A percentile compares a stretch with the other conserved stretches of the same genome.
Conservation (phyloP, 2,113 vertebrate genomes). For the Tympanuchus pallidicinctus region DNA sequence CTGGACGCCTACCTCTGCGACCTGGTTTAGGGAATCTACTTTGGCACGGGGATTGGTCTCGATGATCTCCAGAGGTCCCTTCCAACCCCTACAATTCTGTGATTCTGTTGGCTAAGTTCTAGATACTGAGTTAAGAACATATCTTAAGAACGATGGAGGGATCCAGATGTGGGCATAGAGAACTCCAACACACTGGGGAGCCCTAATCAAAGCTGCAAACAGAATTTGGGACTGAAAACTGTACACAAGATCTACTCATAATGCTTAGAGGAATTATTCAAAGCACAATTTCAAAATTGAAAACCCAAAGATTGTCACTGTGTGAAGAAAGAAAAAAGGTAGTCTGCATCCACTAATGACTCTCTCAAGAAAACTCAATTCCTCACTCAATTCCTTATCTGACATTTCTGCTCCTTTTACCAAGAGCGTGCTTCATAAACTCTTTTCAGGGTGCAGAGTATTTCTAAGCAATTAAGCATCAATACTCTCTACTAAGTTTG, state of each 20-base stretch:
- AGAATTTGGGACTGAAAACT: neutral
- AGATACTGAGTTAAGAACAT: neutral
- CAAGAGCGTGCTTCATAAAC: too few relatives aligned
- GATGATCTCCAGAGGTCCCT: too few relatives aligned
- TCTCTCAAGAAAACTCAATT: neutral
- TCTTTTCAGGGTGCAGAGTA: neutral
- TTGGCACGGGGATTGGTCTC: too few relatives aligned
- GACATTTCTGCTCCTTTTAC: neutral
- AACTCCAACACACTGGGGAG: neutral
- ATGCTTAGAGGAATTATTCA: neutral
- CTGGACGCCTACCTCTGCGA: too few relatives aligned
- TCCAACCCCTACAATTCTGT: too few relatives aligned
- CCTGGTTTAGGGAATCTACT: too few relatives aligned
- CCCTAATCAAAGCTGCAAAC: neutral
- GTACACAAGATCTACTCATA: neutral
- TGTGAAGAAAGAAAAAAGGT: neutral
- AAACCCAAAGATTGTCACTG: neutral
- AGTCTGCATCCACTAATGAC: neutral
- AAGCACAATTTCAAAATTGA: neutral
- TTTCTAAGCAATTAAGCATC: neutral
- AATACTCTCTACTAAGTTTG: neutral
- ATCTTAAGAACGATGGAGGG: neutral
- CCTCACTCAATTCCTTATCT: neutral
- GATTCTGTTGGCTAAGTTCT: neutral
- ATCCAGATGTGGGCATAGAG: neutral